Evolutionary conservation across 1,140 invertebrate genomes (phyloP).

Genomic region (Dufourea novaeangliae): DNA sequence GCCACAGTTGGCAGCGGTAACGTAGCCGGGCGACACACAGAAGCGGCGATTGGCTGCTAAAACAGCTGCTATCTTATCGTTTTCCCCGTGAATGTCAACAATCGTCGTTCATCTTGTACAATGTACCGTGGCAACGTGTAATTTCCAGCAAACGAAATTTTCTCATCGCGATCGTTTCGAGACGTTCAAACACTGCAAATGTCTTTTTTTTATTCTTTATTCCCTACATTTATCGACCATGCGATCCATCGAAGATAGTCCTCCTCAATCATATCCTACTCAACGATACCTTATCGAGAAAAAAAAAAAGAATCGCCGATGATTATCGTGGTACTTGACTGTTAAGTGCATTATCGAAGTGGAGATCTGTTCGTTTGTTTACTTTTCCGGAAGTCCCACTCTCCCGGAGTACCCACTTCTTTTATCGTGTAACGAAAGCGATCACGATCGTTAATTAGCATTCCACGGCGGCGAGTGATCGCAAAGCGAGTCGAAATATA

Average conservation of each 20-base stretch:
- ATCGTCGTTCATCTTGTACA: slow-evolving; percentile 47
- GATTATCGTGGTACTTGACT: not conserved
- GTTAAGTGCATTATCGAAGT: slow-evolving; percentile 4
- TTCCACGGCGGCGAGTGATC: not conserved
- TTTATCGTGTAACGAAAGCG: too few relatives aligned
- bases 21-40: slow-evolving; percentile 53
- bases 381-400: too few relatives aligned
- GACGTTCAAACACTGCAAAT: too few relatives aligned
- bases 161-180: not conserved
- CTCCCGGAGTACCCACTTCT: too few relatives aligned
- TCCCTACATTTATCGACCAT: too few relatives aligned
- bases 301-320: not conserved
- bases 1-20: slow-evolving; percentile 66
- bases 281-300: not conserved
- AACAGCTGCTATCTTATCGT: slow-evolving; percentile 69
- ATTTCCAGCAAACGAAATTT: slow-evolving; percentile 7
- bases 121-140: slow-evolving; percentile 28
- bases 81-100: slow-evolving; percentile 65
- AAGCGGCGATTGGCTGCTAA: slow-evolving; percentile 61
- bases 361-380: not conserved
- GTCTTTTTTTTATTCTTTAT: too few relatives aligned
- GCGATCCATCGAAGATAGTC: too few relatives aligned
- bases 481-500: not conserved
- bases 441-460: too few relatives aligned
- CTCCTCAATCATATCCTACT: too few relatives aligned